phyloP scores from a whole-genome alignment of 2,888 invertebrate genomes.

The Lithodes maja region DNA sequence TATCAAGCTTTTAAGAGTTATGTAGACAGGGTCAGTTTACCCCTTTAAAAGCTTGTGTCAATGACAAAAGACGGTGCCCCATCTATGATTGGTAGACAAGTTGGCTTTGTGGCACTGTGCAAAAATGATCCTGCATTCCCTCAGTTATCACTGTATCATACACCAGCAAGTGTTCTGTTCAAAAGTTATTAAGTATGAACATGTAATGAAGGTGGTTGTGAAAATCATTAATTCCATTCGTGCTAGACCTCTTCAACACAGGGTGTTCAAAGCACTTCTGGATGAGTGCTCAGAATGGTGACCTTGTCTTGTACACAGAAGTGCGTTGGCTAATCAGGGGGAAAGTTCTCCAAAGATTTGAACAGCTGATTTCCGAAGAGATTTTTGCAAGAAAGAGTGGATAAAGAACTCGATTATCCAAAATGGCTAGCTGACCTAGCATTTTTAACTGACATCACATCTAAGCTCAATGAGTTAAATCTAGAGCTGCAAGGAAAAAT shows the following conservation, averaged over 20 bases:
- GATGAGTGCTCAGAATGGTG: no score
- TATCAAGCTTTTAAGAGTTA: slow-evolving; percentile 17
- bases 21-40: slow-evolving; percentile 3
- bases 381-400: slow-evolving; percentile 13
- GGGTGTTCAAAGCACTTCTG: no score
- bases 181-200: no score
- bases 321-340: neutral
- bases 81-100: no score
- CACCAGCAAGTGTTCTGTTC: no score
- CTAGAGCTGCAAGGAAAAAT: neutral
- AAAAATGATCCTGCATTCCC: no score
- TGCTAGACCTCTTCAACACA: no score
- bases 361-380: neutral
- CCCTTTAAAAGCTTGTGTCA: slow-evolving; percentile 18
- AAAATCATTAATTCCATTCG: no score
- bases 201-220: no score
- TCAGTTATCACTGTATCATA: no score
- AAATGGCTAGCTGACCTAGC: slow-evolving; percentile 1
- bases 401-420: slow-evolving; percentile 23
- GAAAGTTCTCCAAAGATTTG: slow-evolving; percentile 12
- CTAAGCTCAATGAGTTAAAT: slow-evolving; percentile 30
- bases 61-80: slow-evolving; percentile 9
- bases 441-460: slow-evolving; percentile 6
- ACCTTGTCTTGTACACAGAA: neutral
- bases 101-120: no score